Evolutionary conservation across 2,888 invertebrate genomes (phyloP).

Genomic region (Harpalus rubripes): DNA sequence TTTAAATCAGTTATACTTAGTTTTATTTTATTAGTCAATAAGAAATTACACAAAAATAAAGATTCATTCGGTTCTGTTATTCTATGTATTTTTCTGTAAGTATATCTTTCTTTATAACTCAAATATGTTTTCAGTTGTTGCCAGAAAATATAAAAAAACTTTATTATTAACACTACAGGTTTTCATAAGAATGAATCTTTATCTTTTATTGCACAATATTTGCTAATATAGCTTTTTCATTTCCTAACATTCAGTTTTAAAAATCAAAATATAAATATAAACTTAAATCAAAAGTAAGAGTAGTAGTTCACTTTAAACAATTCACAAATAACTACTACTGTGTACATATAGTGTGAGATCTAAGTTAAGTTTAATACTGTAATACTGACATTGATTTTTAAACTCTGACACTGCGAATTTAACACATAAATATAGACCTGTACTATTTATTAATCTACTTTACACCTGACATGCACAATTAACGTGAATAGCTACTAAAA

Average conservation of each 20-base stretch:
- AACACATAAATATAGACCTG: conserved; percentile 51
- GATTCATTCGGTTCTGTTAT: background rate
- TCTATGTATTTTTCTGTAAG: background rate
- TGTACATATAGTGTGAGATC: conserved; percentile 47
- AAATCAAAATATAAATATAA: background rate
- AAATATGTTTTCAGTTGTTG: background rate
- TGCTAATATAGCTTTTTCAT: background rate
- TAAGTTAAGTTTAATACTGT: conserved; percentile 37
- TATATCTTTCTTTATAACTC: background rate
- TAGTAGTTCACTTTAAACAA: background rate
- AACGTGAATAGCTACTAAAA: background rate
- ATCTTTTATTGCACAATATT: background rate
- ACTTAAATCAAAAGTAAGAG: background rate
- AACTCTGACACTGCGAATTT: conserved; percentile 39
- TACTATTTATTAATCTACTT: conserved; percentile 39
- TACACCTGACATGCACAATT: conserved; percentile 51
- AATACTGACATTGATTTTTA: conserved; percentile 56
- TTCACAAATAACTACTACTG: background rate
- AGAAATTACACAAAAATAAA: conserved; percentile 7
- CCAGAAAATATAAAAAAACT: background rate
- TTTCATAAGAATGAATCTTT: background rate
- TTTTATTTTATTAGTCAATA: conserved; percentile 5
- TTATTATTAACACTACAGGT: background rate
- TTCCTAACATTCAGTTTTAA: background rate
- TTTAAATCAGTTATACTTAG: conserved; percentile 15